Evolutionary conservation across 2,888 invertebrate genomes (phyloP).

Genomic region (Aspidiotus rigidus): DNA sequence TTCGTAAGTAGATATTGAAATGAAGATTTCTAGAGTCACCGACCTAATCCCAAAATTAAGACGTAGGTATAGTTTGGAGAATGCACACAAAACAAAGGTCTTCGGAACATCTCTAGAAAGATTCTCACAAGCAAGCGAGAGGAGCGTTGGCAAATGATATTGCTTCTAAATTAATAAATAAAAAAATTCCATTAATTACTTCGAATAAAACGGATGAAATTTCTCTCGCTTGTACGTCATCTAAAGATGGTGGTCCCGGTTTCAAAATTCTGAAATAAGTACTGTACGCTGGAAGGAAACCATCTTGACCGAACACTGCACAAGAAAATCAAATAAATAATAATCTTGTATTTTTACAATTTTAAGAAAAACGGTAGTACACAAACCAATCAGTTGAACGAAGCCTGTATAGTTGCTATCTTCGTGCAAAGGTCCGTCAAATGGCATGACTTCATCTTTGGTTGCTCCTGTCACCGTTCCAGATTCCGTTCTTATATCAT

Average conservation of each 20-base stretch:
- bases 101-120: no score
- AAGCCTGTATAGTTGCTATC: slow-evolving; percentile 76
- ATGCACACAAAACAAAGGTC: no score
- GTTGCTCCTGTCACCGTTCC: background rate
- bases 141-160: no score
- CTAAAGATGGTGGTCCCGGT: slow-evolving; percentile 51
- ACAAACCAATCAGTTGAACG: slow-evolving; percentile 69
- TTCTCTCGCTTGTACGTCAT: slow-evolving; percentile 24
- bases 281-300: slow-evolving; percentile 58
- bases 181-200: slow-evolving; percentile 12
- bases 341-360: no score
- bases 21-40: no score
- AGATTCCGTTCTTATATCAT: no score
- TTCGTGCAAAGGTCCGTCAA: slow-evolving; percentile 65
- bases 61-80: no score
- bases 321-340: no score
- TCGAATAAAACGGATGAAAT: slow-evolving; percentile 10
- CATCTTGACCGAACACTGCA: slow-evolving; percentile 47
- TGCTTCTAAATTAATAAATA: no score
- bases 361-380: background rate
- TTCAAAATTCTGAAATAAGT: slow-evolving; percentile 63
- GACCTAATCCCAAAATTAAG: no score
- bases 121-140: no score
- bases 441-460: slow-evolving; percentile 40
- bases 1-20: no score